Conservation (phyloP, 2,797 vertebrate species). For the Phoxinus dragarum region DNA sequence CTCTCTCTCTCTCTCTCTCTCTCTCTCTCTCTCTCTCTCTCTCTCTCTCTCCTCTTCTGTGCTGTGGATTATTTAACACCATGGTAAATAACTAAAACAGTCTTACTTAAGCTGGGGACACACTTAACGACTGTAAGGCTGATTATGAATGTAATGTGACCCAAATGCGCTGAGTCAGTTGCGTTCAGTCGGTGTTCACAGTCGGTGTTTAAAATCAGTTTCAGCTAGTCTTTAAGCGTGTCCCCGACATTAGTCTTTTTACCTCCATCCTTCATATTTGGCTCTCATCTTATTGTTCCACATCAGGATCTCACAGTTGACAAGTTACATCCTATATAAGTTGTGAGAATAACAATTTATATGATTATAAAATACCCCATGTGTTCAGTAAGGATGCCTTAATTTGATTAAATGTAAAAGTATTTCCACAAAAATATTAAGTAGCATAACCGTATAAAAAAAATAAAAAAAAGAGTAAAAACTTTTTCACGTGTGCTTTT, state of each 20-base stretch:
- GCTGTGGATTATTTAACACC: conserved; percentile 53
- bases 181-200: no score
- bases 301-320: not conserved
- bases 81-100: conserved; percentile 56
- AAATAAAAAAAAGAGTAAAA: no score
- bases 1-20: conserved; percentile 26
- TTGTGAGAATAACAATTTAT: not conserved
- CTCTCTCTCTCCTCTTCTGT: conserved; percentile 46
- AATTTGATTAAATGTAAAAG: not conserved
- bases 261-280: conserved; percentile 62
- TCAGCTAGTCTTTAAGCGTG: no score
- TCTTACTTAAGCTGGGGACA: not conserved
- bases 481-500: not conserved
- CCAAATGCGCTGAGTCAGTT: no score
- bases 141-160: no score
- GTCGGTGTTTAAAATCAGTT: no score
- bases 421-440: not conserved
- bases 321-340: not conserved
- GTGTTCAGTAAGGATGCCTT: not conserved
- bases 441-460: no score
- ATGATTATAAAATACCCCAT: not conserved
- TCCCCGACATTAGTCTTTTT: not conserved
- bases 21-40: conserved; percentile 24
- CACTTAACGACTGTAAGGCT: no score
- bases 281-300: not conserved